A percentile compares a stretch with the other conserved stretches of the same genome.
These are phyloP conservation scores for Nephrotoma flavescens DNA, from an alignment of 2,888 invertebrate genomes.

Conservation along the genomic window DNA sequence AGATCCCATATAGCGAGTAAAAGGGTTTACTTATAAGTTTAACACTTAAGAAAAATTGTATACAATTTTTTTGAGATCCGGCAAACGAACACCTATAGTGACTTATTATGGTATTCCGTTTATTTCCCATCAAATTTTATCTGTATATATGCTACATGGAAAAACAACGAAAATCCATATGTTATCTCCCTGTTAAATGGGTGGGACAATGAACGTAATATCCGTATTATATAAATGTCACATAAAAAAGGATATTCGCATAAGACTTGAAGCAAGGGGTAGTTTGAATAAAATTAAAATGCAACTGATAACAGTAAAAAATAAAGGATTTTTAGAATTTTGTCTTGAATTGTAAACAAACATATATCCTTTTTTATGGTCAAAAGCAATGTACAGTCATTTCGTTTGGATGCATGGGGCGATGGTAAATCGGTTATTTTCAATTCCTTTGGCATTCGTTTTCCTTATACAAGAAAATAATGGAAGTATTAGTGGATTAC, in stretches of 20 bases:
- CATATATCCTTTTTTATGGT: background rate
- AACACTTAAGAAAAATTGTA: background rate
- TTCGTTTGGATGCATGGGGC: background rate
- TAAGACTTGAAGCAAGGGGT: background rate
- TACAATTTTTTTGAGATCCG: background rate
- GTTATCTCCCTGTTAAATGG: background rate
- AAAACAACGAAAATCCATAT: background rate
- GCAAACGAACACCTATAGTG: background rate
- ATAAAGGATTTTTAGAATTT: background rate
- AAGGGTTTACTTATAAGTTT: background rate
- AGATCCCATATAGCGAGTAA: background rate
- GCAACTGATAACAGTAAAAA: background rate
- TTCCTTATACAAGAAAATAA: background rate
- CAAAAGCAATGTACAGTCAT: background rate
- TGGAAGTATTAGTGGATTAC: background rate
- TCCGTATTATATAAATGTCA: background rate
- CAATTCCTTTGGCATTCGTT: background rate
- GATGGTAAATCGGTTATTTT: background rate
- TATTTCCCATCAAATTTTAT: background rate
- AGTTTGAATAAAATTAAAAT: background rate
- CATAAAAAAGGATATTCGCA: background rate
- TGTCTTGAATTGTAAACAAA: background rate
- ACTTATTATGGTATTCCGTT: background rate
- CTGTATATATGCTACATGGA: no score
- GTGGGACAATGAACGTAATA: background rate